These are phyloP conservation scores for Drosophila planitibia DNA, from an alignment of 2,888 invertebrate genomes.

Conservation along the genomic window DNA sequence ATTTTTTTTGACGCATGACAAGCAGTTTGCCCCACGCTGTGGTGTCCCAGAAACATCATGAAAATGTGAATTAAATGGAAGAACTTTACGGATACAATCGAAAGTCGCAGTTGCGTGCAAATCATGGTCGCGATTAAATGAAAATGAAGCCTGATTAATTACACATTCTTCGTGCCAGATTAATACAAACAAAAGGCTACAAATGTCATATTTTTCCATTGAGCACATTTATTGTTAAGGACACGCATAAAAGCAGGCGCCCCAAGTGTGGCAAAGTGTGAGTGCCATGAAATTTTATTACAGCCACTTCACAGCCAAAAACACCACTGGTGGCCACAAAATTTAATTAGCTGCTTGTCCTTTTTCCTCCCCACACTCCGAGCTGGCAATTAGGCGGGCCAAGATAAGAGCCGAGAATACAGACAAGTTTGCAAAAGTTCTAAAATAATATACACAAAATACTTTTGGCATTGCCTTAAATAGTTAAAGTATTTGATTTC, in stretches of 20 bases:
- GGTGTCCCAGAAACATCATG: constrained; percentile 25
- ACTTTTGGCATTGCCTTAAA: constrained; percentile 7
- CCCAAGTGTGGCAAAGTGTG: background rate
- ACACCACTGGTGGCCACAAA: constrained; percentile 52
- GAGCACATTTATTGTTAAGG: constrained; percentile 47
- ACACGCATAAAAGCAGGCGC: constrained; percentile 36
- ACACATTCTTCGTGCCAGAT: constrained; percentile 47
- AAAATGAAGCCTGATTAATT: constrained; percentile 78
- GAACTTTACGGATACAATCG: constrained; percentile 20
- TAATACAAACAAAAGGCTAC: constrained; percentile 63
- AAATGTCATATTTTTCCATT: constrained; percentile 68
- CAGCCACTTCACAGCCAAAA: constrained; percentile 36
- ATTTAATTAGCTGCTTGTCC: constrained; percentile 57
- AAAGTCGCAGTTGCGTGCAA: constrained; percentile 63
- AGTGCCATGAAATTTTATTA: constrained; percentile 72
- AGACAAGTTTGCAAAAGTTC: constrained; percentile 25
- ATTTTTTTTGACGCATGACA: constrained; percentile 15
- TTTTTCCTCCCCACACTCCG: background rate
- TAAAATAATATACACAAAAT: constrained; percentile 25
- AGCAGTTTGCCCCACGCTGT: constrained; percentile 38
- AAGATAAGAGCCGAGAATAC: constrained; percentile 49
- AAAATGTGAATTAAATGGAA: constrained; percentile 58
- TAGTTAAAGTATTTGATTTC: background rate
- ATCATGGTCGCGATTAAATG: constrained; percentile 75
- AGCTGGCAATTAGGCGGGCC: constrained; percentile 38